Base-by-base conservation (phyloP, 2,888 invertebrate genomes). In the Sarcophaga subvicina region DNA sequence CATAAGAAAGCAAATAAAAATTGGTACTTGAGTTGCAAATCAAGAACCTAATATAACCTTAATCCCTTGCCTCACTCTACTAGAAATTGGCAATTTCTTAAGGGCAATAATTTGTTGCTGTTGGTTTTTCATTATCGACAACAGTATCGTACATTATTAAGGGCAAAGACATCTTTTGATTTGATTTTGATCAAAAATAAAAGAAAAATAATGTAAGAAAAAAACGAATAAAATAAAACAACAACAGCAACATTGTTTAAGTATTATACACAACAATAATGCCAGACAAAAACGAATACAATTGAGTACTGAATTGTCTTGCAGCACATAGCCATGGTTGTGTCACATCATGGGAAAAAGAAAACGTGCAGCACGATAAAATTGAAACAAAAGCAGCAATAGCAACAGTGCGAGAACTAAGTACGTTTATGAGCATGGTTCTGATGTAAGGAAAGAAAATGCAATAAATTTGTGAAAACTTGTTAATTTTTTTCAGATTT, bases 11-110 rank as follows among this genome's bases (percentile, higher is more conserved):
- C 37, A 37, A 37, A 37, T 37, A 37, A 37, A 27, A 2, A 27
- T 6, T 27, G 27, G 27, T 27, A 27, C 27, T 27, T 27, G 4
- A 59, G 59, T 1, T 59, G 12, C 5, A 59, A 54, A 54, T 11
- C 54, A 54, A 59, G 59, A 59, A 59, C 12, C 0, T 59, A 14
- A 17, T 59, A 59, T 17, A 59, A 59, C 17, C 59, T 59, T 17
- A 59, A 59, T 17, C 5, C 59, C 59, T 59, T 59, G 59, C 5
- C 59, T 59, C 4, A 5, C 59, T 59, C 2, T 59, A 4, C 59
- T 59, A 59, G 12, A 59, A 59, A 59, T 64, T 64, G 64, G 25
- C 64, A 64, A 64, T 64, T 64, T 64, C 3, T 64, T 6, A 6
- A 37, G 37, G 37, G 6, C 5, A 37, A 6, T 6, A 5, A 14